Percentiles rank a stretch among this genome's conserved stretches.
phyloP scores from a whole-genome alignment of 2,888 invertebrate genomes.

The Chrysotoxum bicinctum region DNA sequence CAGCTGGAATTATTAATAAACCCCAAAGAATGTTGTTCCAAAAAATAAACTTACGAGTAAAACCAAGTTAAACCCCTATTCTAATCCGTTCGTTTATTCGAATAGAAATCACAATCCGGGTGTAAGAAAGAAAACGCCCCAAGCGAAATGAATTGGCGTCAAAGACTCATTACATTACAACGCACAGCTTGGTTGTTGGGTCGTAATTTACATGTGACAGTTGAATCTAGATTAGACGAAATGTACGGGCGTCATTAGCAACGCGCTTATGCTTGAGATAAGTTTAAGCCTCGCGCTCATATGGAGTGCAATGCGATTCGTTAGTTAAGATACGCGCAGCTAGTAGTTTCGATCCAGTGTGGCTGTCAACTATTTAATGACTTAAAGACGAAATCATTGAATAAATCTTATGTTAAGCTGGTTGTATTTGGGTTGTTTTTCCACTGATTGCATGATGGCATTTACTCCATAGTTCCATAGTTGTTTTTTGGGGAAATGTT shows the following conservation, averaged over 20 bases:
- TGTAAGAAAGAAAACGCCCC: constrained; percentile 46
- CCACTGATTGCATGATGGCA: constrained; percentile 1
- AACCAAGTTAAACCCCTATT: constrained; percentile 15
- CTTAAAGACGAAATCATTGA: constrained; percentile 62
- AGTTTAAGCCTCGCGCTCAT: constrained; percentile 11
- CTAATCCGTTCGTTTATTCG: not conserved
- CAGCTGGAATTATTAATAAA: constrained; percentile 69
- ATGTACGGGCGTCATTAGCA: constrained; percentile 68
- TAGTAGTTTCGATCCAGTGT: constrained; percentile 34
- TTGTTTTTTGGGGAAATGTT: not conserved
- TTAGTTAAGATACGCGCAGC: constrained; percentile 53
- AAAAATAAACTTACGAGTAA: not conserved
- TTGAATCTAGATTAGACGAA: constrained; percentile 69
- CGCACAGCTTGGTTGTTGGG: constrained; percentile 44
- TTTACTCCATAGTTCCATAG: not conserved
- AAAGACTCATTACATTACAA: constrained; percentile 63
- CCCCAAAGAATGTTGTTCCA: constrained; percentile 51
- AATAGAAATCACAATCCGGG: constrained; percentile 45
- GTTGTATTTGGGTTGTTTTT: constrained; percentile 35
- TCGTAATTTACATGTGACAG: constrained; percentile 72
- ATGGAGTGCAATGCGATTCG: constrained; percentile 45
- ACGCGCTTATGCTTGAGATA: constrained; percentile 60
- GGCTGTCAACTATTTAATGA: constrained; percentile 65
- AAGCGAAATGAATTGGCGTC: constrained; percentile 64
- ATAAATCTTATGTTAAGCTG: constrained; percentile 54